Evolutionary conservation across 1,140 invertebrate species (phyloP), one percentile per base, ranked within the genome.

Genomic region (Caenorhabditis inopinata): DNA sequence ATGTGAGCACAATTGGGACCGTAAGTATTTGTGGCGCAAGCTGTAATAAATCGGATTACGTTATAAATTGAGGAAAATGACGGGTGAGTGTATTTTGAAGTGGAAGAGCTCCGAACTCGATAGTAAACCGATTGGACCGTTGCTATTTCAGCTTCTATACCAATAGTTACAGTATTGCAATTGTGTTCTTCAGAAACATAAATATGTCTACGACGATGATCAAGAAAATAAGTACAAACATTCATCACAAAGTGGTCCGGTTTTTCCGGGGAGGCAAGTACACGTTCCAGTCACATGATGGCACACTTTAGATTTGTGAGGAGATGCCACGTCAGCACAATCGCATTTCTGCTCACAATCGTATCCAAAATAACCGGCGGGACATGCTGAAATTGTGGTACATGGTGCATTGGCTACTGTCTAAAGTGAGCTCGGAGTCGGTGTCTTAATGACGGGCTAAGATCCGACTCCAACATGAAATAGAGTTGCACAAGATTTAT

Each of bases 1-100:
- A 86, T 83, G 9, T 87, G 78, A 12, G 82, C 81, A 85, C 91
- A 91, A 83, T 90, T 89, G 6, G 85, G 80, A 12, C 90, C 90
- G 84, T 89, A 91, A 11, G 73, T 83, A 0, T 88, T 88, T 29
- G 84, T 84, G 2, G 89, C 88, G 83, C 91, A 91, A 29, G 85
- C 90, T 90, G 79, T 42, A 42, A n/a, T n/a, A 21, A 84, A 53
- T 83, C 82, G 75, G 75, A 76, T 29, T 25, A 29, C 1, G 9
- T 38, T 74, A n/a, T n/a, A n/a, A 29, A 45, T 45, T 25, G 21
- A 47, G 16, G n/a, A 16, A n/a, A n/a, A n/a, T n/a, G n/a, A n/a
- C n/a, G n/a, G n/a, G n/a, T n/a, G n/a, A n/a, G n/a, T n/a, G n/a
- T n/a, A n/a, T n/a, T n/a, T n/a, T n/a, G n/a, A n/a, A n/a, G n/a